A percentile compares a stretch with the other conserved stretches of the same genome.
These are phyloP conservation scores for Zaprionus kolodkinae DNA, from an alignment of 1,140 invertebrate genomes.

Conservation along the genomic window DNA sequence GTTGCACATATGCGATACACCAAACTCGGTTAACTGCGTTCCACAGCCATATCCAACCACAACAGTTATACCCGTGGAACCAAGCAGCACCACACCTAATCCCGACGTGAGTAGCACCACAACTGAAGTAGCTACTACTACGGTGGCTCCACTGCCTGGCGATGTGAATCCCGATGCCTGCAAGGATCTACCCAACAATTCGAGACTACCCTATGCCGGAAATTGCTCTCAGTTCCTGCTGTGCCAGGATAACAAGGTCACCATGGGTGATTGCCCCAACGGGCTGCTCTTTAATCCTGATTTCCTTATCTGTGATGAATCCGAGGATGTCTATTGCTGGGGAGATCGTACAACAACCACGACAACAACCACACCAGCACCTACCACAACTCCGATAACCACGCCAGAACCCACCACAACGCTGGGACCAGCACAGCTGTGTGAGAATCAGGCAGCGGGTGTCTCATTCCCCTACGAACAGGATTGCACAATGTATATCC, in stretches of 20 bases:
- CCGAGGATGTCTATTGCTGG: conserved; percentile 55
- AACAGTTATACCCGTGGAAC: not conserved
- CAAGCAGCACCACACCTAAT: conserved; percentile 14
- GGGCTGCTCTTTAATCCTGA: conserved; percentile 61
- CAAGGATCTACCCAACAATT: conserved; percentile 21
- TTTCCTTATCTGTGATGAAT: conserved; percentile 55
- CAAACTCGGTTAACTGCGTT: conserved; percentile 52
- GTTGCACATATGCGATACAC: conserved; percentile 67
- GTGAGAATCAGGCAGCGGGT: conserved; percentile 22
- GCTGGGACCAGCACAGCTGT: conserved; percentile 54
- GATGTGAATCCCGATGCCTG: conserved; percentile 59
- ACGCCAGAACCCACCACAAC: conserved; percentile 28
- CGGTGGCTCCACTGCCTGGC: conserved; percentile 40
- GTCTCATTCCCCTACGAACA: conserved; percentile 49
- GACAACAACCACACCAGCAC: conserved; percentile 40
- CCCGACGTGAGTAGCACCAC: not conserved
- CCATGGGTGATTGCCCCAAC: conserved; percentile 45
- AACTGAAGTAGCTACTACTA: conserved; percentile 32
- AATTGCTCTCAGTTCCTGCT: conserved; percentile 62
- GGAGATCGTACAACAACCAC: conserved; percentile 64
- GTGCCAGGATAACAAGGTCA: conserved; percentile 47
- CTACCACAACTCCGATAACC: conserved; percentile 13
- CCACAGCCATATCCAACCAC: conserved; percentile 49
- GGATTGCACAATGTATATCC: conserved; percentile 60
- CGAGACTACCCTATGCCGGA: conserved; percentile 54